These are phyloP conservation scores for Spongia lamella DNA, from an alignment of 37 sponge, comb jelly and placozoan species.

Conservation along the genomic window DNA sequence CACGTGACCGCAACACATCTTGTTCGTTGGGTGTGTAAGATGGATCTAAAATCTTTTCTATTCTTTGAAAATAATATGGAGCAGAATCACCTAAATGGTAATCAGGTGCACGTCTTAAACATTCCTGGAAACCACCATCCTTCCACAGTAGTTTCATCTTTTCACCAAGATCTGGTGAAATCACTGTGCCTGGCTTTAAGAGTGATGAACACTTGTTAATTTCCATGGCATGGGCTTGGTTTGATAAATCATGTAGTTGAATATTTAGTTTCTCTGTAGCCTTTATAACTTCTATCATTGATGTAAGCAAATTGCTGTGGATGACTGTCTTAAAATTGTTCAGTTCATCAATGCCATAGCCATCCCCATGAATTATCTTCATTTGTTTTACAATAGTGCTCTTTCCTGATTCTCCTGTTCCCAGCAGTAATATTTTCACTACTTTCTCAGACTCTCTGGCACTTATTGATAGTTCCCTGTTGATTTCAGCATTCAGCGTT, in stretches of 20 bases:
- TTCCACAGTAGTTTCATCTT: constrained; percentile 78
- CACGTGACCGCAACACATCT: constrained; percentile 87
- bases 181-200: constrained; percentile 6
- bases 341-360: constrained; percentile 78
- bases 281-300: constrained; percentile 84
- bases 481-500: constrained; percentile 67
- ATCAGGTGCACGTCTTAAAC: constrained; percentile 81
- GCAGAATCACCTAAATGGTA: no score
- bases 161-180: constrained; percentile 65
- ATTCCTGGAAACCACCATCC: constrained; percentile 80
- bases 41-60: no score
- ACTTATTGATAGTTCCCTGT: constrained; percentile 71
- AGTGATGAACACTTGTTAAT: not conserved
- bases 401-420: constrained; percentile 98
- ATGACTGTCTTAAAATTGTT: constrained; percentile 84
- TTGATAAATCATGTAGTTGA: constrained; percentile 38
- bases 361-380: constrained; percentile 98
- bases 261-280: constrained; percentile 80
- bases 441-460: constrained; percentile 72
- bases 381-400: constrained; percentile 99
- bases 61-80: no score
- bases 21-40: no score
- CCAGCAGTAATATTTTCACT: constrained; percentile 92
- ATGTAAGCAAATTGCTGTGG: constrained; percentile 79
- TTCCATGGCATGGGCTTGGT: no score